Conservation (phyloP, 2,113 vertebrate species). For the Otolemur garnettii region DNA sequence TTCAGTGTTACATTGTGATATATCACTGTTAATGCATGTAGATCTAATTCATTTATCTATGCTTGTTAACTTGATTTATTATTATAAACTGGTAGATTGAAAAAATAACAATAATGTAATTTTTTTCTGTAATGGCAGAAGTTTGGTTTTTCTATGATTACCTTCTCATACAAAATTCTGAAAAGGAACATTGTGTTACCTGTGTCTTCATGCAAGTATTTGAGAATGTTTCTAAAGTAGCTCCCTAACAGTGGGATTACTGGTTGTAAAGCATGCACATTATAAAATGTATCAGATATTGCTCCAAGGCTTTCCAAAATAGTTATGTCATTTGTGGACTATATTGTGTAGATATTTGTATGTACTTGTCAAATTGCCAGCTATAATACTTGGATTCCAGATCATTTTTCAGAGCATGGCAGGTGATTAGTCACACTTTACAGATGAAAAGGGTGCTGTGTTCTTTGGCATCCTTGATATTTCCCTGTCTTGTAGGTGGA, state of each 20-base stretch:
- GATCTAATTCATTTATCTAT: background rate
- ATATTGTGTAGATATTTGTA: background rate
- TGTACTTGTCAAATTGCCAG: background rate
- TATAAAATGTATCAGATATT: background rate
- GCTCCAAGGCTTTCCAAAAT: background rate
- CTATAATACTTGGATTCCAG: background rate
- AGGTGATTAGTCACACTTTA: background rate
- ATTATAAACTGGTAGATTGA: background rate
- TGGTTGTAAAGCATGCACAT: background rate
- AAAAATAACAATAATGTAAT: background rate
- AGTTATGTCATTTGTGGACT: background rate
- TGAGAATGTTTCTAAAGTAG: background rate
- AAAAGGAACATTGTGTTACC: background rate
- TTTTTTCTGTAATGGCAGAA: background rate
- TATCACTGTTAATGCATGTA: background rate
- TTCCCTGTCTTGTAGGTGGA: background rate
- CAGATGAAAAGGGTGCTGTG: background rate
- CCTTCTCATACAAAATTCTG: constrained; percentile 7
- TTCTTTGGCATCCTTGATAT: background rate
- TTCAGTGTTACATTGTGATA: background rate
- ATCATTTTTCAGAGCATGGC: background rate
- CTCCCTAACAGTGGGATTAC: background rate
- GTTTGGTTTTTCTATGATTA: constrained; percentile 3
- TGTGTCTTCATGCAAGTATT: background rate
- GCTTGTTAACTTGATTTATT: background rate